phyloP scores from a whole-genome alignment of 2,113 vertebrate genomes.

The Equus quagga region DNA sequence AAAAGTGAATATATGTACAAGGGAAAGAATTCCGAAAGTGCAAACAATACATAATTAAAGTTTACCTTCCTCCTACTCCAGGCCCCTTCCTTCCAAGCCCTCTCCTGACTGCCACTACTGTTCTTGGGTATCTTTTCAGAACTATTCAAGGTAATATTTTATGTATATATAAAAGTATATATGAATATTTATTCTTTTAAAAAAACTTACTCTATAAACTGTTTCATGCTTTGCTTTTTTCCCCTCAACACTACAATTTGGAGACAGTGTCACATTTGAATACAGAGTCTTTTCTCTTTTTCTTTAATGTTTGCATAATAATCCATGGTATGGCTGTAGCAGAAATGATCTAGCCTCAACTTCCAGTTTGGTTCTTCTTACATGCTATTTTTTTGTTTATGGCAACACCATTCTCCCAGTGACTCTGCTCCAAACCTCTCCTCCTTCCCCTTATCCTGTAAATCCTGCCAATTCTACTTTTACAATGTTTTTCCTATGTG shows the following conservation, averaged over 20 bases:
- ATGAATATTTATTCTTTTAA: not conserved
- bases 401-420: not conserved
- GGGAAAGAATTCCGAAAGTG: conserved; percentile 14
- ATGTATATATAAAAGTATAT: not conserved
- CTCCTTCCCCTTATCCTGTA: not conserved
- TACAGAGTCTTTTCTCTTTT: not conserved
- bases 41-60: not conserved
- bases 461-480: not conserved
- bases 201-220: not conserved
- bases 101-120: not conserved
- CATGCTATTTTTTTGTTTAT: not conserved
- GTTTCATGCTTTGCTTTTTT: conserved; percentile 28
- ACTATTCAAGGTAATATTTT: not conserved
- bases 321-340: not conserved
- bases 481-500: not conserved
- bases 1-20: not conserved
- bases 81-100: not conserved
- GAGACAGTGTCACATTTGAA: not conserved
- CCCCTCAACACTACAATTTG: not conserved
- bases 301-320: not conserved
- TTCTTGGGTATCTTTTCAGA: not conserved
- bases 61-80: not conserved
- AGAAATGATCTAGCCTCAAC: not conserved
- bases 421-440: not conserved
- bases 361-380: conserved; percentile 10